These are phyloP conservation scores for Sarcophilus harrisii DNA, from an alignment of 2,797 vertebrate genomes.

Conservation along the genomic window DNA sequence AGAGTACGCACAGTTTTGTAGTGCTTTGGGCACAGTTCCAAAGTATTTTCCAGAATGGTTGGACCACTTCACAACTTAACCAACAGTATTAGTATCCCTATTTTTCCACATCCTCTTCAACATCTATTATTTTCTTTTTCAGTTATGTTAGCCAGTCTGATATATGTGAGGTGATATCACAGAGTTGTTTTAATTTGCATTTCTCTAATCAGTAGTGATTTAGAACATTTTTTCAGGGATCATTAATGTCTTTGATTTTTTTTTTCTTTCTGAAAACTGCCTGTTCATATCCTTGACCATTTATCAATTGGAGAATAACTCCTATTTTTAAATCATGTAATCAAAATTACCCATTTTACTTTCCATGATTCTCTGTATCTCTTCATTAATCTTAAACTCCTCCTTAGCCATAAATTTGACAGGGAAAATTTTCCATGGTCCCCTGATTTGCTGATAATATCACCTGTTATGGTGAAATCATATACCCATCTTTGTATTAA, in stretches of 20 bases:
- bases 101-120: background rate
- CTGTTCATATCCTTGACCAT: background rate
- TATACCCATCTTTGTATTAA: background rate
- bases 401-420: background rate
- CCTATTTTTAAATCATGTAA: background rate
- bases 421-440: background rate
- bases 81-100: background rate
- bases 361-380: background rate
- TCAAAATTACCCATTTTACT: background rate
- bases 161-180: background rate
- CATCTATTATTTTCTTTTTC: background rate
- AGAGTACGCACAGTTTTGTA: background rate
- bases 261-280: background rate
- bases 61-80: background rate
- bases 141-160: background rate
- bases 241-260: background rate
- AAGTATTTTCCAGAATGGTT: background rate
- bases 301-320: background rate
- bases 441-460: background rate
- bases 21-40: background rate
- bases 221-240: background rate
- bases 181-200: background rate
- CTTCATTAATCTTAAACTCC: background rate
- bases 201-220: background rate
- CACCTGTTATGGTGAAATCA: background rate